Percentiles rank a stretch among this genome's conserved stretches.
Conservation (phyloP, 2,888 invertebrate genomes). For the Cataglyphis livida region DNA sequence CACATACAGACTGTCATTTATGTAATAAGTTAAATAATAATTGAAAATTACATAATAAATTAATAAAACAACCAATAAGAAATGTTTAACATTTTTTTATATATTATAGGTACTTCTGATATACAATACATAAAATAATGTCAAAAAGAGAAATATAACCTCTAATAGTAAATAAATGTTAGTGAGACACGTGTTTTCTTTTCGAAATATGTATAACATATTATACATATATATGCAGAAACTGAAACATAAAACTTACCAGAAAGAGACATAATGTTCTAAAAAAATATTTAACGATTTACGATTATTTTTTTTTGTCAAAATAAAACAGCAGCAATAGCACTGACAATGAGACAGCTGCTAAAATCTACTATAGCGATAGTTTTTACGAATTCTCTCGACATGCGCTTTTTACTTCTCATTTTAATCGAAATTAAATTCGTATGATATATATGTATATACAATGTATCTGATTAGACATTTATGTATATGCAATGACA, state of each 20-base stretch:
- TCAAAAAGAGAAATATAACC: neutral
- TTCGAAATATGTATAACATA: neutral
- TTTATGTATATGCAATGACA: too few relatives aligned
- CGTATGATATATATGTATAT: neutral
- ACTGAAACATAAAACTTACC: neutral
- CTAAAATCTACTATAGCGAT: neutral
- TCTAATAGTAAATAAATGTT: neutral
- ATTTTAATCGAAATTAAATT: neutral
- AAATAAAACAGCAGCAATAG: neutral
- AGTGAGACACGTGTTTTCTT: neutral
- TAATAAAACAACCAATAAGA: neutral
- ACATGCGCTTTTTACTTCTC: neutral
- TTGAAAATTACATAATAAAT: neutral
- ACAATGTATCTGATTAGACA: neutral
- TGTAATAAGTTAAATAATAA: neutral
- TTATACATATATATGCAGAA: neutral
- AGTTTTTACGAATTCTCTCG: neutral
- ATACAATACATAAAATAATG: neutral
- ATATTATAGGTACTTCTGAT: neutral
- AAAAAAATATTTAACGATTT: neutral
- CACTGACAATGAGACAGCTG: neutral
- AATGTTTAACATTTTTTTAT: neutral
- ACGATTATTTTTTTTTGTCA: neutral
- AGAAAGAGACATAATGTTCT: neutral
- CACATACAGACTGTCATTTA: neutral